Percentiles rank a stretch among this genome's conserved stretches.
These are phyloP conservation scores for Cavia porcellus DNA, from an alignment of 2,113 vertebrate genomes.

Conservation along the genomic window DNA sequence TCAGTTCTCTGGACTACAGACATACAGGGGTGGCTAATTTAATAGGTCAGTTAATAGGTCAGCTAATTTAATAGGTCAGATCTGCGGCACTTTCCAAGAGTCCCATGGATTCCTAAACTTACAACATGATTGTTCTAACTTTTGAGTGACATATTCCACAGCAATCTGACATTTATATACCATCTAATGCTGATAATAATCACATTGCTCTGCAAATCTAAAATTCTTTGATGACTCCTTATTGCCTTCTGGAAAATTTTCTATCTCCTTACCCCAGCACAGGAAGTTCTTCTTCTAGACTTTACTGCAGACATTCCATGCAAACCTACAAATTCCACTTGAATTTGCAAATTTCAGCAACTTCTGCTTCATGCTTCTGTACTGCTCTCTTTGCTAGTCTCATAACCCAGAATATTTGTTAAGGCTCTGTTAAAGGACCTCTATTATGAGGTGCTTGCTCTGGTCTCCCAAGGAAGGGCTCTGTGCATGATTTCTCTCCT, in stretches of 20 bases:
- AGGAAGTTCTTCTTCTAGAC: not conserved
- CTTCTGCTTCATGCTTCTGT: not conserved
- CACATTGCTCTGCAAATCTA: not conserved
- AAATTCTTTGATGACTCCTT: not conserved
- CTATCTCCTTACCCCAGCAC: not conserved
- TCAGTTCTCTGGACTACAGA: not conserved
- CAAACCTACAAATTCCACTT: not conserved
- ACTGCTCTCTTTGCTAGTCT: not conserved
- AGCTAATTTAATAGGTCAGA: too few relatives aligned
- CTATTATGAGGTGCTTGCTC: not conserved
- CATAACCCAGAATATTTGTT: not conserved
- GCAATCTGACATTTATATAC: not conserved
- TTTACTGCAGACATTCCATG: not conserved
- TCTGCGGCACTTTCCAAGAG: not conserved
- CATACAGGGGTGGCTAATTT: not conserved
- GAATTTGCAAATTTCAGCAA: not conserved
- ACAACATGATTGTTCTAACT: not conserved
- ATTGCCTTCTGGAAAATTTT: not conserved
- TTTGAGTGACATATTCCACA: not conserved
- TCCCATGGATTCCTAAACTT: not conserved
- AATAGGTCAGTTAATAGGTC: too few relatives aligned
- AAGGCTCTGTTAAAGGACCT: not conserved
- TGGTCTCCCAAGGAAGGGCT: too few relatives aligned
- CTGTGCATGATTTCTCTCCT: not conserved
- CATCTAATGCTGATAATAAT: not conserved